These are phyloP conservation scores for Melikaiella ostensackeni DNA, from an alignment of 2,888 invertebrate genomes.

Conservation along the genomic window DNA sequence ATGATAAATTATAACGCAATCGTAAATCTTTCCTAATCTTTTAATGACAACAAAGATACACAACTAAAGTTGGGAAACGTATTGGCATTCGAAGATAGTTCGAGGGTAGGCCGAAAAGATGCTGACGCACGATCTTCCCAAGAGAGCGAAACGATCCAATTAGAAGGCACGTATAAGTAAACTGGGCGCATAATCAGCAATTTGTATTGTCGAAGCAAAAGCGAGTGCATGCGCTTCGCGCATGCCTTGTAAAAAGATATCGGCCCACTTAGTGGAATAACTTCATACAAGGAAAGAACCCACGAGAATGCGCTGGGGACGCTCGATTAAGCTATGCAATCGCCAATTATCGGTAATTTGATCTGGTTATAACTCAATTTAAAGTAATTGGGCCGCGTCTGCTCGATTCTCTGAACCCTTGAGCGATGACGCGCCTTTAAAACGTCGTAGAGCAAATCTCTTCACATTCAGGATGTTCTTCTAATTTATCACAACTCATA, in stretches of 20 bases:
- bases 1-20: background rate
- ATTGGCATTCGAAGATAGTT: constrained; percentile 40
- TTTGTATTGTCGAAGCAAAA: constrained; percentile 67
- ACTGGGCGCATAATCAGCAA: constrained; percentile 71
- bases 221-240: constrained; percentile 36
- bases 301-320: constrained; percentile 44
- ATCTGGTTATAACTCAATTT: constrained; percentile 74
- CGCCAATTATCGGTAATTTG: constrained; percentile 73
- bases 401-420: constrained; percentile 50
- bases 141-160: constrained; percentile 68
- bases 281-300: constrained; percentile 55
- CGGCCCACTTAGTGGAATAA: constrained; percentile 57
- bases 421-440: constrained; percentile 50
- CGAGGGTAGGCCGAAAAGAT: constrained; percentile 18
- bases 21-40: background rate
- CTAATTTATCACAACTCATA: constrained; percentile 22
- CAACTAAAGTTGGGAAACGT: constrained; percentile 22
- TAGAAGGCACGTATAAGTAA: constrained; percentile 67
- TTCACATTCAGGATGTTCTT: constrained; percentile 15
- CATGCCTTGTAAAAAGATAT: constrained; percentile 31
- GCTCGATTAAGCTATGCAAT: constrained; percentile 69
- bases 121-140: constrained; percentile 67
- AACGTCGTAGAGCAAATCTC: constrained; percentile 31
- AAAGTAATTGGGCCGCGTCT: constrained; percentile 69
- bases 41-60: background rate